Conservation (phyloP, 2,888 invertebrate genomes). For the Trimorus sp. region DNA sequence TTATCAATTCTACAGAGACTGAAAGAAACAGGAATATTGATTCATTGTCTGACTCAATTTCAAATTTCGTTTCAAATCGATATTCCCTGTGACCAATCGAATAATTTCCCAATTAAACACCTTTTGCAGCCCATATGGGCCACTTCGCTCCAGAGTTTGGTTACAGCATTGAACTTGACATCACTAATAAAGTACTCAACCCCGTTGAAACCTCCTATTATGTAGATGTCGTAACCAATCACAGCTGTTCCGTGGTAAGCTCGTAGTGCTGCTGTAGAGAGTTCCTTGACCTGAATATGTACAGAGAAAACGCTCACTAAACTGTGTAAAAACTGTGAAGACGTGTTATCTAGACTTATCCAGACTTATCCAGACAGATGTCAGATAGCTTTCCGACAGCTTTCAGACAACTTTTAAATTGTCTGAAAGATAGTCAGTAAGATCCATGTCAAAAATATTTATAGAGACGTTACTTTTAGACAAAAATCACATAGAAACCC, state of each 20-base stretch:
- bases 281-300: slow-evolving; percentile 85
- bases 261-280: slow-evolving; percentile 91
- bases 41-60: too few species aligned
- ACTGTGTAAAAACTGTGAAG: not conserved
- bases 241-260: slow-evolving; percentile 98
- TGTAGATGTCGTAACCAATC: slow-evolving; percentile 91
- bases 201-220: slow-evolving; percentile 97
- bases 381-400: too few species aligned
- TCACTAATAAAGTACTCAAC: slow-evolving; percentile 93
- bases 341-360: not conserved
- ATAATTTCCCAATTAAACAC: slow-evolving; percentile 71
- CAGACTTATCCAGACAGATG: too few species aligned
- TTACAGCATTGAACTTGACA: slow-evolving; percentile 92
- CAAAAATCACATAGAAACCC: too few species aligned
- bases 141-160: slow-evolving; percentile 92
- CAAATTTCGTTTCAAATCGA: too few species aligned
- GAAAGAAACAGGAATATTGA: too few species aligned
- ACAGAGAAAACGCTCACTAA: slow-evolving; percentile 10
- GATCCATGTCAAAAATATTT: too few species aligned
- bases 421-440: too few species aligned
- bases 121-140: slow-evolving; percentile 92
- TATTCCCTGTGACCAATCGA: too few species aligned
- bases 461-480: too few species aligned
- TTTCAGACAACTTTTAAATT: too few species aligned
- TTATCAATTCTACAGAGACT: too few species aligned